A percentile compares a stretch with the other conserved stretches of the same genome.
phyloP scores from a whole-genome alignment of 2,888 invertebrate species.

The Allophyes oxyacanthae region DNA sequence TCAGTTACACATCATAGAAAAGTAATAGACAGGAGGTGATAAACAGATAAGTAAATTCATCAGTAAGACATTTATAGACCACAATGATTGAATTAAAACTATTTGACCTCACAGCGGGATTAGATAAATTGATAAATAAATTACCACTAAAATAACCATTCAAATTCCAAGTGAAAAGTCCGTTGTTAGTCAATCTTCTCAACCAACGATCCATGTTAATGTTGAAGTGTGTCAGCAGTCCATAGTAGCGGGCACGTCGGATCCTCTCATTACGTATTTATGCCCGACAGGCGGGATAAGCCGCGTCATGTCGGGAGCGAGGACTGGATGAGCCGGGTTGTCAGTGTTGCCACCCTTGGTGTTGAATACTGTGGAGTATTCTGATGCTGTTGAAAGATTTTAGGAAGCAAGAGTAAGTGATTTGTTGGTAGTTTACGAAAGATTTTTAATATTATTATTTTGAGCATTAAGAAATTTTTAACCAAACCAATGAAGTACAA shows the following conservation, averaged over 20 bases:
- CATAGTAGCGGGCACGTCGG: conserved; percentile 55
- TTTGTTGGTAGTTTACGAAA: conserved; percentile 3
- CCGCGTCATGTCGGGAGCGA: conserved; percentile 54
- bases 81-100: too few relatives aligned
- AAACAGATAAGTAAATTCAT: too few relatives aligned
- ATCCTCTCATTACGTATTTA: conserved; percentile 73
- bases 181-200: conserved; percentile 22
- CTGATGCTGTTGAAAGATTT: conserved; percentile 29
- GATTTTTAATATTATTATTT: neutral
- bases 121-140: neutral
- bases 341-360: conserved; percentile 48
- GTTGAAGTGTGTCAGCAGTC: conserved; percentile 44
- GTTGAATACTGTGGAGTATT: conserved; percentile 41
- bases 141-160: conserved; percentile 6
- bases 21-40: too few relatives aligned
- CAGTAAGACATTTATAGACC: too few relatives aligned
- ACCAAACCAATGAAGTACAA: too few relatives aligned
- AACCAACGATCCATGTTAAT: conserved; percentile 33
- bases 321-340: conserved; percentile 53
- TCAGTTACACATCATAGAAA: too few relatives aligned
- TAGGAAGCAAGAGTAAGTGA: conserved; percentile 7
- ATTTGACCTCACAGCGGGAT: too few relatives aligned
- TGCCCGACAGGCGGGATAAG: conserved; percentile 64
- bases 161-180: conserved; percentile 14
- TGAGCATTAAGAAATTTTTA: too few relatives aligned